Conservation (phyloP, 1,140 invertebrate species). For the Aricia agestis region DNA sequence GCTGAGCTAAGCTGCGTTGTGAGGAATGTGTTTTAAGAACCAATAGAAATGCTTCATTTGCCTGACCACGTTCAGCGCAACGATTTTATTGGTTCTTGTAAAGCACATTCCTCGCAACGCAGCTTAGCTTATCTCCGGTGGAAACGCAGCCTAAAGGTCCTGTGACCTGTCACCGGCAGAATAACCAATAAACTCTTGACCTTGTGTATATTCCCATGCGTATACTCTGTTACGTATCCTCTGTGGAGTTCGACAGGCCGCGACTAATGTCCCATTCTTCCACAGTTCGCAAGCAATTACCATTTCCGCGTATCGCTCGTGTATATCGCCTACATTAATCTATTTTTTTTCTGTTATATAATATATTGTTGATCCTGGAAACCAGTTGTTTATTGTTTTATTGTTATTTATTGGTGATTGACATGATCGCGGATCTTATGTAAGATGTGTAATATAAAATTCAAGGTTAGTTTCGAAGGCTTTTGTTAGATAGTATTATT, state of each 20-base stretch:
- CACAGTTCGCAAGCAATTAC: constrained; percentile 39
- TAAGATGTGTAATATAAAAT: background rate
- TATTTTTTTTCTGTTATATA: background rate
- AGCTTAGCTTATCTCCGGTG: too few species aligned
- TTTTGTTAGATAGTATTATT: background rate
- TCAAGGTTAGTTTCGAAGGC: background rate
- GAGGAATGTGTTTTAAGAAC: too few species aligned
- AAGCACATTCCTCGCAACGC: too few species aligned
- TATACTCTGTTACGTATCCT: background rate
- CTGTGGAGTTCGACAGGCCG: constrained; percentile 27
- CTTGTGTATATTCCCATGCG: background rate
- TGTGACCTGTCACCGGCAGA: background rate
- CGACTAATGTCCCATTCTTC: constrained; percentile 51
- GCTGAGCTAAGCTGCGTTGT: too few species aligned
- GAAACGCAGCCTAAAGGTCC: too few species aligned
- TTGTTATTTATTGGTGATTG: background rate
- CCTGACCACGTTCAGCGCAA: too few species aligned
- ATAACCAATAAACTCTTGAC: background rate
- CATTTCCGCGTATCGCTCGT: constrained; percentile 39
- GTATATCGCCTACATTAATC: constrained; percentile 25
- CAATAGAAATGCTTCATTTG: too few species aligned
- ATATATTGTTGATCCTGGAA: background rate
- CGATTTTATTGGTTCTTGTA: too few species aligned
- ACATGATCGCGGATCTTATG: background rate
- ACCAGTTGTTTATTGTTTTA: background rate